Base-by-base conservation (phyloP, 2,888 invertebrate genomes). In the Odontothrips loti region DNA sequence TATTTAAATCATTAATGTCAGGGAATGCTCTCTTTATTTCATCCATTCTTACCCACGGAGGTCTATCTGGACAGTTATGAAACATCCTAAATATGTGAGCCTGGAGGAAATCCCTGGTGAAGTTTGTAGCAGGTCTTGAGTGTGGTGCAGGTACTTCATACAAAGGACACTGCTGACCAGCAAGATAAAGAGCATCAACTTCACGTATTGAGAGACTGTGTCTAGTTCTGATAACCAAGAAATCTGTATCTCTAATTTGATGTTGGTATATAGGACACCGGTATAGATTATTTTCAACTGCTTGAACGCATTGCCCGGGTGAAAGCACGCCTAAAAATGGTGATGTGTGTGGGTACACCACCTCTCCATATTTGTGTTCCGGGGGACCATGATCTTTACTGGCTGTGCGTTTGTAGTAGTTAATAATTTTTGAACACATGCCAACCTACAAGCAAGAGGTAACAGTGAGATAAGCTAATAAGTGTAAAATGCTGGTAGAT, bases 121-220 rank as follows among this genome's bases (percentile, higher is more conserved):
- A 99, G 87, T 98, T 97, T 86, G 98, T 99, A 0, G 99, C 98
- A 83, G 97, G 90, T 87, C 99, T 99, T 0, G 99, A 99, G 87
- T 99, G 99, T 0, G 99, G 99, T 0, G 98, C 98, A 0, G 99
- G 99, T 0, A 99, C 99, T 90, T 99, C 99, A 86, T 96, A 97
- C 3, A 99, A 87, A 0, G 99, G 99, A 87, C 98, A 97, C 86
- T 97, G 92, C 88, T 99, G 99, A 0, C 99, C 99, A 11, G 97
- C 96, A 17, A 95, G 93, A 86, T 95, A 99, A 1, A 99, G 86
- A 0, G 95, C 93, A 85, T 97, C 96, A 1, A 97, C 90, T 87
- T 96, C 96, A 80, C 99, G 92, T 82, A 99, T 93, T 86, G 92
- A 97, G 88, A 96, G 98, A 82, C 95, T 94, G 87, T 93, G 93